Conservation (phyloP, 2,888 invertebrate species). For the Ophraella communa region DNA sequence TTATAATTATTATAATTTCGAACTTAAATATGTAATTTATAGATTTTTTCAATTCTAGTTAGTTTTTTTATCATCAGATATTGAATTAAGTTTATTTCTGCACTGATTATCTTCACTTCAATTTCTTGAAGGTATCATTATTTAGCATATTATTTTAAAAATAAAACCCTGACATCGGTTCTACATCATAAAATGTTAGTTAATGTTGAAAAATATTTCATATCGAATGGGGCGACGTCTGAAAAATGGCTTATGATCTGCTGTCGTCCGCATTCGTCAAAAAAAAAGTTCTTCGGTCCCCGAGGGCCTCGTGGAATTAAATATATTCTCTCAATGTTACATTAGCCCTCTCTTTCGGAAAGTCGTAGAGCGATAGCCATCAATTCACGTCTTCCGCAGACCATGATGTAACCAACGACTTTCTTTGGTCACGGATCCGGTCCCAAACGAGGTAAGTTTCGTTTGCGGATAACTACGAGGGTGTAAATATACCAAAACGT, state of each 20-base stretch:
- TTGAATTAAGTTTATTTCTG: too few species aligned
- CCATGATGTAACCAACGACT: constrained; percentile 24
- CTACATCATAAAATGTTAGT: too few species aligned
- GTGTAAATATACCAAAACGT: too few species aligned
- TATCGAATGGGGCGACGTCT: constrained; percentile 1
- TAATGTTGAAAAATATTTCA: constrained; percentile 15
- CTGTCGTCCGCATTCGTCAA: constrained; percentile 19
- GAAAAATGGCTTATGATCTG: constrained; percentile 21
- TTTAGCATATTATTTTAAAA: too few species aligned
- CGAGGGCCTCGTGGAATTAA: constrained; percentile 20
- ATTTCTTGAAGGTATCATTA: too few species aligned
- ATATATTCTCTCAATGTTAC: constrained; percentile 25
- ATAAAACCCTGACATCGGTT: not conserved
- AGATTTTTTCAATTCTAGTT: too few species aligned
- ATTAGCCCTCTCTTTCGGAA: constrained; percentile 32
- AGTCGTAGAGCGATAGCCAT: constrained; percentile 32
- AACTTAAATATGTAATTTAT: too few species aligned
- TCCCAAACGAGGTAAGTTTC: constrained; percentile 20
- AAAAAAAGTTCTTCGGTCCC: constrained; percentile 5
- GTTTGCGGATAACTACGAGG: constrained; percentile 31
- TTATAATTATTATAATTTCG: too few species aligned
- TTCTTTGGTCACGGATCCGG: constrained; percentile 34
- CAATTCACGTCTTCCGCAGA: constrained; percentile 42
- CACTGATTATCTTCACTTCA: too few species aligned
- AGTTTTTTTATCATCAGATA: too few species aligned